Percentiles rank a stretch among this genome's conserved stretches.
Evolutionary conservation across 1,140 invertebrate species (phyloP).

Genomic region (Dendroctonus valens): DNA sequence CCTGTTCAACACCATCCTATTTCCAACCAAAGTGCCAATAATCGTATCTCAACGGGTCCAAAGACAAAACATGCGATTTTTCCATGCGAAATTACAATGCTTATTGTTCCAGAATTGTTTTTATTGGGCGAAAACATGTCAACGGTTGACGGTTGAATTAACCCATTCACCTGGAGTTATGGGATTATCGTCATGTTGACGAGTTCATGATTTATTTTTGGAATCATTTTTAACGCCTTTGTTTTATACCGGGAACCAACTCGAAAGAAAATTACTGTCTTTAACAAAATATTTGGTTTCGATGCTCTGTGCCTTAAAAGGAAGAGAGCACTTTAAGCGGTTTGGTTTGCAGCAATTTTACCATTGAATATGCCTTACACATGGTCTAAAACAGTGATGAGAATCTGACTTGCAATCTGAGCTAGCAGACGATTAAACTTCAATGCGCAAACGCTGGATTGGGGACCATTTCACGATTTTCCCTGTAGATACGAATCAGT

Average conservation of each 20-base stretch:
- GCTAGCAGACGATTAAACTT: not conserved
- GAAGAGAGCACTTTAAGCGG: not conserved
- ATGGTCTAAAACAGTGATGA: too few species aligned
- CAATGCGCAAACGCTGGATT: not conserved
- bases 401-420: not conserved
- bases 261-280: not conserved
- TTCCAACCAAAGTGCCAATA: constrained; percentile 9
- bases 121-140: constrained; percentile 10
- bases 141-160: constrained; percentile 18
- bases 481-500: not conserved
- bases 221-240: not conserved
- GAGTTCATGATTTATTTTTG: not conserved
- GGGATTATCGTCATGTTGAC: constrained; percentile 1
- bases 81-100: constrained; percentile 7
- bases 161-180: constrained; percentile 14
- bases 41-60: constrained; percentile 10
- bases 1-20: not conserved
- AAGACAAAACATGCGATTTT: constrained; percentile 16
- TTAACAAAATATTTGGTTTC: not conserved
- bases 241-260: not conserved
- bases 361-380: too few species aligned
- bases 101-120: constrained; percentile 12
- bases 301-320: not conserved
- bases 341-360: not conserved
- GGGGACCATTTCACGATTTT: not conserved